Evolutionary conservation across 2,113 vertebrate species (phyloP), one percentile per base, ranked within the genome.

Genomic region (Ursus arctos): DNA sequence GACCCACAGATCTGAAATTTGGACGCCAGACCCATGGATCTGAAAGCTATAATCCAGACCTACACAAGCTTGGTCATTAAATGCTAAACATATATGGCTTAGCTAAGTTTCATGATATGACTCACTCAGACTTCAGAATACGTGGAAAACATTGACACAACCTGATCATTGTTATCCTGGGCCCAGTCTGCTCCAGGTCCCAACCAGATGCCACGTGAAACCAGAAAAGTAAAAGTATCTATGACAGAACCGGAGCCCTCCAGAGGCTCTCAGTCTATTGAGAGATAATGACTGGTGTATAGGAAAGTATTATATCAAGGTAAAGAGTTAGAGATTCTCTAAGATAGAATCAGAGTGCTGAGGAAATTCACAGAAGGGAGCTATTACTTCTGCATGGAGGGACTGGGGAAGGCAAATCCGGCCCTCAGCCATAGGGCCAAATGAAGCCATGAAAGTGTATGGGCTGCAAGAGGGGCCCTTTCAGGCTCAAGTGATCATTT

Each of bases 21-120:
- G 43, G 71, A 85, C 14, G 83, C 55, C 74, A 94, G 49, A 59
- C 55, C 79, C 28, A 76, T 40, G 94, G 40, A 81, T 55, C 65
- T 95, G 22, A 93, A 88, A 93, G 6, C 90, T 96, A 9, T 55
- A 59, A 79, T 43, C 18, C 65, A 96, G 71, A 83, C 28, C 69
- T 65, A 83, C 28, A 31, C 67, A 93, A 91, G 31, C 14, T 7
- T 85, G 82, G 26, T 57, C 49, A 61, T 65, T 85, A 77, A 74
- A 79, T 63, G 71, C 49, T 55, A 88, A 61, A n/a, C 24, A 51
- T 28, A 19, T 6, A 63, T 12, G 69, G 33, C 26, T 91, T n/a
- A 85, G 47, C 55, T 71, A 47, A 72, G 11, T 26, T 76, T 49
- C 51, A 31, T 24, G 11, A 43, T 4, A 36, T 40, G 21, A 16